Base-by-base conservation (phyloP, 2,888 invertebrate species). In the Drosophila acutilabella region DNA sequence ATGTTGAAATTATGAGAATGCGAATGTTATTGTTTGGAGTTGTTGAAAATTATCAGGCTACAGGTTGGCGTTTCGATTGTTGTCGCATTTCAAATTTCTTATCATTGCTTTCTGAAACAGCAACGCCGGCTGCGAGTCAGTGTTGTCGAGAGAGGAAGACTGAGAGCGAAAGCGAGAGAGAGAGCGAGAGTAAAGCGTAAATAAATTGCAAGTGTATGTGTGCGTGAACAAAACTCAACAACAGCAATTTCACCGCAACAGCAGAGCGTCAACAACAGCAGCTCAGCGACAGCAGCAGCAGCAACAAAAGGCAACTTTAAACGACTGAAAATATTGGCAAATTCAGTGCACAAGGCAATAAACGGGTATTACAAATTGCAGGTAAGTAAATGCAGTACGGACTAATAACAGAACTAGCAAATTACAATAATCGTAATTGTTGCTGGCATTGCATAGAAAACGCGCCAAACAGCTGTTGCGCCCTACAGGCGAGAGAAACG, bases 401-500 rank as follows among this genome's bases (percentile, higher is more conserved):
- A 13, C 30, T 8, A 50, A 38, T 23, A 38, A 7, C 16, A 53
- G 44, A n/a, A 23, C 42, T 20, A 33, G 44, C 40, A 38, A 54
- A 57, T 58, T 59, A 40, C 44, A 58, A 57, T 59, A 67, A 66
- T 52, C 42, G 45, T 26, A 62, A 56, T 70, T 81, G 69, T 75
- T 87, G 88, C 76, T 84, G 81, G 23, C 71, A 61, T 11, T 42
- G 38, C 53, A 51, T 13, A 33, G 57, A 60, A 74, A 71, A 72
- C 64, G 76, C 71, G 81, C 65, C 64, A 85, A 84, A 76, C 82
- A 88, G 82, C 82, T 88, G 82, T 78, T 78, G 79, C 72, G 65
- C 65, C 30, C 56, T 20, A 58, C 85, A 81, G 66, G 78, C 78
- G 68, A 78, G 71, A 54, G 18, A 38, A 47, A 13, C 23, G 68